phyloP scores from a whole-genome alignment of 2,113 vertebrate genomes.

The Elachura formosa region DNA sequence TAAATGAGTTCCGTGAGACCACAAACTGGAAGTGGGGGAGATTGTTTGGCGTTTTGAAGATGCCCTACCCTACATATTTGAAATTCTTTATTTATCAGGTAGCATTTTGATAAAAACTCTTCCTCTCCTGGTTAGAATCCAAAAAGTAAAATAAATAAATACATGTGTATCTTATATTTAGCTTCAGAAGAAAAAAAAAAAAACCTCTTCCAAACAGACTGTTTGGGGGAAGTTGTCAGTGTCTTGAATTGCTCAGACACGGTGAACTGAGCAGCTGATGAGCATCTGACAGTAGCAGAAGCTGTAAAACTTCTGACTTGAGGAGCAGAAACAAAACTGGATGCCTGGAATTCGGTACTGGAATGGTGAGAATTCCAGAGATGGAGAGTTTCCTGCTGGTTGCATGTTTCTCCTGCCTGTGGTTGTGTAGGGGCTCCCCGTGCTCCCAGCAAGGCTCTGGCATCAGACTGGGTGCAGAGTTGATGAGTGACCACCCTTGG shows the following conservation, averaged over 20 bases:
- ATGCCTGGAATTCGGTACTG: background rate
- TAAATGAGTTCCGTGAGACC: background rate
- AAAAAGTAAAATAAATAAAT: background rate
- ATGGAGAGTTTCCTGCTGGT: background rate
- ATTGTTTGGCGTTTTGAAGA: background rate
- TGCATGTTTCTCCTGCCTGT: fast-evolving
- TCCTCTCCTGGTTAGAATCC: background rate
- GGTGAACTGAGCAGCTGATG: constrained; percentile 26
- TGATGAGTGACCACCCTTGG: background rate
- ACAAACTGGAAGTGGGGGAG: background rate
- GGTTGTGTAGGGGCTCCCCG: fast-evolving
- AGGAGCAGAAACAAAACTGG: background rate
- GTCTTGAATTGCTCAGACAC: background rate
- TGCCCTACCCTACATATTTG: background rate
- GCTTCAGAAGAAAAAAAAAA: background rate
- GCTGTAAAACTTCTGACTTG: constrained; percentile 21
- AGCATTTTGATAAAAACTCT: background rate
- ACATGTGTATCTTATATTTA: background rate
- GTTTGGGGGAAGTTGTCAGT: background rate
- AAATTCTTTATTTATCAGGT: background rate
- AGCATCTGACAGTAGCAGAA: constrained; percentile 28
- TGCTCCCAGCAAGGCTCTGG: background rate
- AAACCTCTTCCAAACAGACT: background rate
- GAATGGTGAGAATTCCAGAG: background rate
- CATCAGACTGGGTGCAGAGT: background rate